phyloP scores from a whole-genome alignment of 2,797 vertebrate species.

The Catharus ustulatus region DNA sequence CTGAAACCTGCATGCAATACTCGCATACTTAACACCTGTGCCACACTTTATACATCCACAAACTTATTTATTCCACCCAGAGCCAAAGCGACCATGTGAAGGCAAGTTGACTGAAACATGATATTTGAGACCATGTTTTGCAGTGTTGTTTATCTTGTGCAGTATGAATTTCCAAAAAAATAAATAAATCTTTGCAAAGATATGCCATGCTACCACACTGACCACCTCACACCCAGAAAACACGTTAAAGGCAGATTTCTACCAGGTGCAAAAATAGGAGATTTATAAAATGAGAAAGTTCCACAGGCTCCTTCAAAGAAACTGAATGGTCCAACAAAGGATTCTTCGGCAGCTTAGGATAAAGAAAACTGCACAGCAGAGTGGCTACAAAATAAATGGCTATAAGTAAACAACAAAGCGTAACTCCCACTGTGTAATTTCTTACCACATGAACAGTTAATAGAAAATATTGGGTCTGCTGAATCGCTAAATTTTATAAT shows the following conservation, averaged over 20 bases:
- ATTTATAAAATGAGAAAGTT: not conserved
- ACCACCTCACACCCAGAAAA: not conserved
- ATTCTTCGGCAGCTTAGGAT: not conserved
- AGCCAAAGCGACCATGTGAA: not conserved
- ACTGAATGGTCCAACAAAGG: not conserved
- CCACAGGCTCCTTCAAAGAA: not conserved
- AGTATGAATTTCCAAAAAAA: not conserved
- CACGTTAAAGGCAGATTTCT: not conserved
- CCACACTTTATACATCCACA: not conserved
- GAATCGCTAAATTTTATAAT: slow-evolving; percentile 22
- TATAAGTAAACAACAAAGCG: not conserved
- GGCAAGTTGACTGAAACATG: not conserved
- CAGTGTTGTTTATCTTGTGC: too few species aligned
- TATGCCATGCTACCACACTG: not conserved
- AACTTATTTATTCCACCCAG: not conserved
- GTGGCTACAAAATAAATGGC: not conserved
- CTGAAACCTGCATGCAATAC: not conserved
- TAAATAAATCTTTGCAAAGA: not conserved
- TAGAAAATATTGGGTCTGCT: slow-evolving; percentile 3
- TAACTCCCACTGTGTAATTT: slow-evolving; percentile 10
- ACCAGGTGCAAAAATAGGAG: not conserved
- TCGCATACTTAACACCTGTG: not conserved
- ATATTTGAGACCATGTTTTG: not conserved
- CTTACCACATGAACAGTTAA: not conserved
- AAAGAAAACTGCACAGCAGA: slow-evolving; percentile 1